These are phyloP conservation scores for Tanypteryx hageni DNA, from an alignment of 2,888 invertebrate genomes.

Conservation along the genomic window DNA sequence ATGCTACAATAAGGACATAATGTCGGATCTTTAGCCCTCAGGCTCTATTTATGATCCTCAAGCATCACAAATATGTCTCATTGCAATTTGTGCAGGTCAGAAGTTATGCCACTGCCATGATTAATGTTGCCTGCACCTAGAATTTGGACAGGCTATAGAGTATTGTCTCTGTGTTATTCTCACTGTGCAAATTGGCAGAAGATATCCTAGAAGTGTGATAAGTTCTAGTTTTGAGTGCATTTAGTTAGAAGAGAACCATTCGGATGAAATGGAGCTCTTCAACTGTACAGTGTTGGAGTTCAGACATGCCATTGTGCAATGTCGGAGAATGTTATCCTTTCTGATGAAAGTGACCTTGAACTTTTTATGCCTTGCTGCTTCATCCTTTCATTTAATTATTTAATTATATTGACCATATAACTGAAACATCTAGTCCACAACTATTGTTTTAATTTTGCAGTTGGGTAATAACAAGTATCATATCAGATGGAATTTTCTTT, in stretches of 20 bases:
- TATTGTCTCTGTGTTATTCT: neutral
- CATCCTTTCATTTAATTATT: too few relatives aligned
- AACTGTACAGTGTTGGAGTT: neutral
- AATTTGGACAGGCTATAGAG: neutral
- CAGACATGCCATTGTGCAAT: neutral
- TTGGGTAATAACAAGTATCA: too few relatives aligned
- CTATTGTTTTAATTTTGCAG: too few relatives aligned
- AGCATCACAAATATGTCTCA: neutral
- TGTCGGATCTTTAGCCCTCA: neutral
- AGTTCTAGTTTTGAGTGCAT: neutral
- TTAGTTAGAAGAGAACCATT: neutral
- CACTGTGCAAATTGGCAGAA: neutral
- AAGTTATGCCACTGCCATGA: constrained; percentile 27
- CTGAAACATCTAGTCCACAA: too few relatives aligned
- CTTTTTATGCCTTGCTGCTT: neutral
- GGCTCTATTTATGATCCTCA: neutral
- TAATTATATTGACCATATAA: too few relatives aligned
- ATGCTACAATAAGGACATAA: neutral
- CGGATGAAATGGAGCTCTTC: neutral
- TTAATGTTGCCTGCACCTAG: constrained; percentile 6
- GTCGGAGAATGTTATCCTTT: neutral
- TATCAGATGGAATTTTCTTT: too few relatives aligned
- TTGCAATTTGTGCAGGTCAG: constrained; percentile 20
- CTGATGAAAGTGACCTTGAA: neutral
- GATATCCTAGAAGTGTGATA: neutral